Base-by-base conservation (phyloP, 2,888 invertebrate genomes). In the Cephus runcator region DNA sequence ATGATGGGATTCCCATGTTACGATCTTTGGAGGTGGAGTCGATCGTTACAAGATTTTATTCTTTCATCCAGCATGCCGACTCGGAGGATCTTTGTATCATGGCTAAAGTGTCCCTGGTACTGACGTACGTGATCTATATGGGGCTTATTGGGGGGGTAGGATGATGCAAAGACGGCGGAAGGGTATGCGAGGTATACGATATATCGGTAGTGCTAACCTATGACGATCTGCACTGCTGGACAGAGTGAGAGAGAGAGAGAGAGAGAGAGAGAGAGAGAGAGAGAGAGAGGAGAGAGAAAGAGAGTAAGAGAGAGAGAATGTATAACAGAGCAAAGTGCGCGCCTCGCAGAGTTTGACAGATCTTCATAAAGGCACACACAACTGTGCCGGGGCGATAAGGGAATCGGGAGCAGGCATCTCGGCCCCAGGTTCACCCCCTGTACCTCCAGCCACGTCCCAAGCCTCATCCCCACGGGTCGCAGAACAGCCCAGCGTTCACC, bases 331-430 rank as follows among this genome's bases (percentile, higher is more conserved):
- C 71, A 71, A 31, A 34, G 71, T 34, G 71, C 71, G 71, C 71
- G 71, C 71, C 71, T 31, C 31, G 31, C 71, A 34, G 71, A 31
- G 78, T 89, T 90, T 89, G 91, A 91, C 91, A 91, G 91, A 91
- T 91, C 91, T 91, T 91, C 91, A 90, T 90, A 90, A 90, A 91
- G 89, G 90, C 90, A 90, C 89, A 91, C 89, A 90, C 91, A 91
- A 91, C 89, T 91, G 91, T 88, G 89, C 89, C 87, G 87, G 85
- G 85, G 86, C 86, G 91, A 91, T 91, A 91, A 91, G 91, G 85
- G 87, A 91, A 91, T 91, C 90, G 88, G 88, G 88, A 87, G 85
- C 88, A 86, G 87, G 90, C 89, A 91, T 91, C 91, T 83, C 81
- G 71, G 33, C 71, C 71, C 34, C 34, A 71, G 33, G 33, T 31